A percentile compares a stretch with the other conserved stretches of the same genome.
These are phyloP conservation scores for Hyles euphorbiae DNA, from an alignment of 1,140 invertebrate genomes.

Conservation along the genomic window DNA sequence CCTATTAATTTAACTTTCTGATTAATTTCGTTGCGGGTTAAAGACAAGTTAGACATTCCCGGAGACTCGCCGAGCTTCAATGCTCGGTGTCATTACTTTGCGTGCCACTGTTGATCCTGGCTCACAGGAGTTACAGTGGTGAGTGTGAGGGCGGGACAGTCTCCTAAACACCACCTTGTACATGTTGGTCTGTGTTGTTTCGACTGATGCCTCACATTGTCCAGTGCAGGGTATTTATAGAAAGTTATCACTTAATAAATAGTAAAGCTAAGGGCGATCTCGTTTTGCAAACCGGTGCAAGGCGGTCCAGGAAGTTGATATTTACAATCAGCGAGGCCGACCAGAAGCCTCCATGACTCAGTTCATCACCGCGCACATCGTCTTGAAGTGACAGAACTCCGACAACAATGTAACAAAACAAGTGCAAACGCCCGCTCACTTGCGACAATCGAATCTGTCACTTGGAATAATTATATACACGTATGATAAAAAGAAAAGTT, in stretches of 20 bases:
- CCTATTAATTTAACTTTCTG: no score
- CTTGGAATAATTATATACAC: no score
- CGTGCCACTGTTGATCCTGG: no score
- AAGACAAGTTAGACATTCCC: no score
- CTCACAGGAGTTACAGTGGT: no score
- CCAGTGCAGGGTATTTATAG: conserved; percentile 57
- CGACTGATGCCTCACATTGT: conserved; percentile 55
- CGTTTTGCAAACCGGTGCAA: conserved; percentile 64
- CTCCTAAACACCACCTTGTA: conserved; percentile 79
- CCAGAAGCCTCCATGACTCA: conserved; percentile 33
- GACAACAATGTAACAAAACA: not conserved
- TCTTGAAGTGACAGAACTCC: not conserved
- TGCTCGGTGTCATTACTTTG: no score
- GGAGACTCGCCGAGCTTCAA: no score
- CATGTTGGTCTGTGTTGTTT: conserved; percentile 73
- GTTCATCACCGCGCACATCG: conserved; percentile 46
- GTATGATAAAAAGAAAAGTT: no score
- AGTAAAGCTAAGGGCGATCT: conserved; percentile 60
- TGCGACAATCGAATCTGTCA: not conserved
- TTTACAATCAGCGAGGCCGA: conserved; percentile 55
- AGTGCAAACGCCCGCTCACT: not conserved
- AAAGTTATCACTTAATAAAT: conserved; percentile 44
- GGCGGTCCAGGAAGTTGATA: conserved; percentile 61
- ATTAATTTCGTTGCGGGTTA: no score
- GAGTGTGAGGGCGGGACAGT: no score